These are phyloP conservation scores for Ceriagrion tenellum DNA, from an alignment of 2,888 invertebrate species.

Conservation along the genomic window DNA sequence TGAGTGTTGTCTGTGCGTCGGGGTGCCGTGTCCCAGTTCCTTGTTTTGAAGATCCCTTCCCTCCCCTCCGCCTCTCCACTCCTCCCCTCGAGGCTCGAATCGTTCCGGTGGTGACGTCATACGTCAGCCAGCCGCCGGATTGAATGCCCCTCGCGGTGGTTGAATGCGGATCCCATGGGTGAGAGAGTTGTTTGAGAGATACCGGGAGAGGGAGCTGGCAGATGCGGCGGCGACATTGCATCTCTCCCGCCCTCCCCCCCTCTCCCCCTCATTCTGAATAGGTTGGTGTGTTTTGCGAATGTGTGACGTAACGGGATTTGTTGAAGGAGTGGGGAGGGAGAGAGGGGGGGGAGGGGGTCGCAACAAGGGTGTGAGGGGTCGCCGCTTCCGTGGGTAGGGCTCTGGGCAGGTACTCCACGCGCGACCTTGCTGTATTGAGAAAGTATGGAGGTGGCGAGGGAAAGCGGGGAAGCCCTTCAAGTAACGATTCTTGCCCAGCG, in stretches of 20 bases:
- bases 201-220: too few relatives aligned
- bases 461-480: constrained; percentile 7
- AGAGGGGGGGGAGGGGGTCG: not conserved
- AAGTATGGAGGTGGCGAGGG: not conserved
- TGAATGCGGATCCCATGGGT: not conserved
- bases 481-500: not conserved
- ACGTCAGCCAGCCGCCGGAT: not conserved
- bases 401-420: not conserved
- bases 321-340: not conserved
- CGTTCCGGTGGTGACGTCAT: not conserved
- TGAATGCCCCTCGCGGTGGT: not conserved
- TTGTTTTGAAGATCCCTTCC: not conserved
- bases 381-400: not conserved
- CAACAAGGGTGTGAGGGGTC: too few relatives aligned
- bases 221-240: not conserved
- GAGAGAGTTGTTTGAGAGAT: not conserved
- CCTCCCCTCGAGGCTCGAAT: not conserved
- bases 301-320: not conserved
- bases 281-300: not conserved
- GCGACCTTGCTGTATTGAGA: not conserved
- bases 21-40: not conserved
- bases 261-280: not conserved
- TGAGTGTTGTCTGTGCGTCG: not conserved
- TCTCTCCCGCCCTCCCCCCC: not conserved
- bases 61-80: too few relatives aligned